Conservation (phyloP, 2,797 vertebrate genomes). For the Gymnothorax javanicus region DNA sequence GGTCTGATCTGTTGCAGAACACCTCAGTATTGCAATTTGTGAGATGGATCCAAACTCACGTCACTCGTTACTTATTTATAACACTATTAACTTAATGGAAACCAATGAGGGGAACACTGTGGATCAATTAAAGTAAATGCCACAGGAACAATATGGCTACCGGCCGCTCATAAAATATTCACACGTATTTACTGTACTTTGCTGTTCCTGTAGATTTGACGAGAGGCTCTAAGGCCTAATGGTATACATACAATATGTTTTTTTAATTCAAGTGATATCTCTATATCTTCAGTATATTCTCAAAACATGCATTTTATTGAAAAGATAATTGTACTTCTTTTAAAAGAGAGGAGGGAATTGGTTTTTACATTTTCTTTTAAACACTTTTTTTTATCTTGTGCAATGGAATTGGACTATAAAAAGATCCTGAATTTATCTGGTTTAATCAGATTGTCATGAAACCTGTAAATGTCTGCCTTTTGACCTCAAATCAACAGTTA, state of each 20-base stretch:
- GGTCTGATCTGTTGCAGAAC: slow-evolving; percentile 1
- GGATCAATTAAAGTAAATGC: slow-evolving; percentile 59
- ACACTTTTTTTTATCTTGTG: neutral
- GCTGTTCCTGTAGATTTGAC: slow-evolving; percentile 25
- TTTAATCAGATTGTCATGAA: neutral
- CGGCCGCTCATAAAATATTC: slow-evolving; percentile 58
- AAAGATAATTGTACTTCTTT: neutral
- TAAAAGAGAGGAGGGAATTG: neutral
- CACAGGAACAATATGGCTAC: slow-evolving; percentile 61
- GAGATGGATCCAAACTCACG: slow-evolving; percentile 44
- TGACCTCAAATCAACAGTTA: neutral
- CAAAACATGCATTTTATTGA: neutral
- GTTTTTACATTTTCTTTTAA: neutral
- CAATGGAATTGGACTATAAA: neutral
- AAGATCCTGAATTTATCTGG: too few species aligned
- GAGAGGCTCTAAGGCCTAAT: slow-evolving; percentile 8
- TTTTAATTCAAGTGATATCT: slow-evolving; percentile 10
- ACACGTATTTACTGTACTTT: slow-evolving; percentile 58
- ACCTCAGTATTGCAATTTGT: slow-evolving; percentile 32
- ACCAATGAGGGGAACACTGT: slow-evolving; percentile 55
- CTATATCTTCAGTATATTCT: neutral
- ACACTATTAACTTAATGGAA: slow-evolving; percentile 63
- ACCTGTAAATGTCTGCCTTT: neutral
- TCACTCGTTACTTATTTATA: slow-evolving; percentile 65
- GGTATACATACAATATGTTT: slow-evolving; percentile 6